These are phyloP conservation scores for Clavelina lepadiformis DNA, from an alignment of 23 tunicate genomes.

Conservation along the genomic window DNA sequence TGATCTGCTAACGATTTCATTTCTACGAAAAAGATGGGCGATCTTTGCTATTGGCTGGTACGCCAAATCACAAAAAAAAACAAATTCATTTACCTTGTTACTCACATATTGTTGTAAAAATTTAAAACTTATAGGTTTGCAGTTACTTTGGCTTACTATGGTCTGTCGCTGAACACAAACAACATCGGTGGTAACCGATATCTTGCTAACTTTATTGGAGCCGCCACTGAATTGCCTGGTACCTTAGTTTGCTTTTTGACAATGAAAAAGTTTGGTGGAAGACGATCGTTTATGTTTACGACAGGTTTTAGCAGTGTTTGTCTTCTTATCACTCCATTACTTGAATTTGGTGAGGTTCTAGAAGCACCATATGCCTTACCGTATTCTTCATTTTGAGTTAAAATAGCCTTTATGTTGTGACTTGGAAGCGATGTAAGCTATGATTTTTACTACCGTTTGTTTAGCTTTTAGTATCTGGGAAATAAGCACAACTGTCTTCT, in stretches of 20 bases:
- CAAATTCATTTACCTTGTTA: no score
- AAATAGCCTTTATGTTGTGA: no score
- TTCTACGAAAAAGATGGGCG: slow-evolving; percentile 8
- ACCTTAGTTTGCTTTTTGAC: slow-evolving; percentile 10
- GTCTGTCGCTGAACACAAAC: slow-evolving; percentile 14
- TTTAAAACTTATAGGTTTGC: slow-evolving; percentile 21
- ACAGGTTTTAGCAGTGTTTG: slow-evolving; percentile 11
- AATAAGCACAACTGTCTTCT: no score
- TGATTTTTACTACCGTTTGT: no score
- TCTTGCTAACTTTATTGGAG: slow-evolving; percentile 11
- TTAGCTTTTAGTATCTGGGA: no score
- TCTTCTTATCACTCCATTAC: not conserved
- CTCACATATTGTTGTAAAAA: no score
- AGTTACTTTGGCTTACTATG: slow-evolving; percentile 4
- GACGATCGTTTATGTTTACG: slow-evolving; percentile 6
- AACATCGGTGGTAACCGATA: slow-evolving; percentile 20
- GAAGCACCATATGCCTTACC: no score
- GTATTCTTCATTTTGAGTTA: no score
- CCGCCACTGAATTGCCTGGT: slow-evolving; percentile 21
- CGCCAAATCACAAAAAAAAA: no score
- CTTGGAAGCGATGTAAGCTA: no score
- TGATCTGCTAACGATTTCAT: slow-evolving; percentile 4
- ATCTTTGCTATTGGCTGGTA: slow-evolving; percentile 9
- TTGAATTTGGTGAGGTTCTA: no score
- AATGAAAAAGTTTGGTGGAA: slow-evolving; percentile 15